Evolutionary conservation across 1,140 invertebrate genomes (phyloP), one percentile per base, ranked within the genome.

Genomic region (Ceratina calcarata): DNA sequence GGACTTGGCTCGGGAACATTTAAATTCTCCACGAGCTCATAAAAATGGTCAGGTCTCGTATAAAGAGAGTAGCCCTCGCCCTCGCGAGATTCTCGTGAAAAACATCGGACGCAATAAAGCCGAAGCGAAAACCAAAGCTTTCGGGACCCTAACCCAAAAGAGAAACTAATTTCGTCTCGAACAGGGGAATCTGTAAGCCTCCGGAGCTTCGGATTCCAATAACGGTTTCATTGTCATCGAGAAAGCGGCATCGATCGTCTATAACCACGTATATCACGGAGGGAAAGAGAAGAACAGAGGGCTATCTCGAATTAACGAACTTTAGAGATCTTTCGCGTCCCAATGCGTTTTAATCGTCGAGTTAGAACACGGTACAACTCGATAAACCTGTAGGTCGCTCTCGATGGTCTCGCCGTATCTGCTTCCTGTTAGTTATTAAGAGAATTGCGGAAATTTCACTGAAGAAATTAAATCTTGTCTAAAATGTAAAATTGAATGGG

Each of bases 181-280:
- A 55, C 12, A 55, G 27, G 37, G 37, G 37, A 69, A 69, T 69
- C 67, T 69, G 53, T 69, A 69, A 69, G 67, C 67, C 51, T 7
- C 37, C 37, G 37, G 24, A 10, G 51, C 51, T 55, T 32, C 51
- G 51, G 24, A 69, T 69, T 69, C 67, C 67, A 69, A 69, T 69
- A 69, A 55, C 51, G 67, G 37, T 69, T 69, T 69, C 51, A 69
- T 55, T 69, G 67, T 55, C 67, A 69, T 69, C 51, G 51, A 69
- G 16, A 51, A 57, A n/a, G 67, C 18, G 18, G 37, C 13, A 68
- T 45, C 32, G 69, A 72, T 72, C 32, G 57, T 10, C 37, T 49
- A 20, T 69, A 45, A 37, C 58, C n/a, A 22, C 8, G 37, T n/a
- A 64, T 32, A 20, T 18, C 22, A 18, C 32, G 22, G 49, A 13